phyloP scores from a whole-genome alignment of 1,140 invertebrate genomes.

The Drosophila carrolli region DNA sequence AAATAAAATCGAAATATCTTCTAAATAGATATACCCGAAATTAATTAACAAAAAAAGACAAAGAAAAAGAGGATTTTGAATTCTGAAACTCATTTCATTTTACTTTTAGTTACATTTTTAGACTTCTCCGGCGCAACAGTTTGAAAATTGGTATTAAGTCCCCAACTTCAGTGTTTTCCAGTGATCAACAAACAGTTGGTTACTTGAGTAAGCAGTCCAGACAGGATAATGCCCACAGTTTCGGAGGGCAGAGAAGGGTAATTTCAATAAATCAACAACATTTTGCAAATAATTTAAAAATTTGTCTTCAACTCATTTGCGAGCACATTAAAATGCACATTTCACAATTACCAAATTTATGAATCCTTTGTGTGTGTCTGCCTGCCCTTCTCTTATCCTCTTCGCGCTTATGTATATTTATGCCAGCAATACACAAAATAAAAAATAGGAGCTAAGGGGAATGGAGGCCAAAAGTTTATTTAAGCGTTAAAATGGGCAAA shows the following conservation, averaged over 20 bases:
- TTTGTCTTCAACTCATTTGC: constrained; percentile 61
- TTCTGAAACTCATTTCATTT: neutral
- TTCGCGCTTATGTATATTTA: constrained; percentile 48
- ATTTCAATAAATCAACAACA: constrained; percentile 62
- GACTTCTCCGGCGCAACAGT: constrained; percentile 56
- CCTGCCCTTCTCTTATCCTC: constrained; percentile 9
- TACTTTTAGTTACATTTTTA: constrained; percentile 1
- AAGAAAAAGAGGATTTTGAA: neutral
- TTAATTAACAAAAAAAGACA: neutral
- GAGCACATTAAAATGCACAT: constrained; percentile 55
- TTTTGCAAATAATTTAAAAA: constrained; percentile 52
- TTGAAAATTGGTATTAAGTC: constrained; percentile 65
- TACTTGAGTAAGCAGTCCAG: neutral
- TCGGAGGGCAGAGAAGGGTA: constrained; percentile 10
- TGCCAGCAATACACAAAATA: constrained; percentile 30
- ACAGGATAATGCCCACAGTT: constrained; percentile 14
- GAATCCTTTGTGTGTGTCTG: constrained; percentile 51
- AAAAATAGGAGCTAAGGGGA: constrained; percentile 6
- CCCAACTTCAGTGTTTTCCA: constrained; percentile 27
- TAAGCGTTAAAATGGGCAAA: constrained; percentile 61
- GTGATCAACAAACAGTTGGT: constrained; percentile 53
- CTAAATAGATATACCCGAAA: neutral
- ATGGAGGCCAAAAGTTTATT: constrained; percentile 56
- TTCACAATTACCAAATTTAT: constrained; percentile 72
- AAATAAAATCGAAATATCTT: neutral